Percentiles rank a stretch among this genome's conserved stretches.
These are phyloP conservation scores for Sebastes minor DNA, from an alignment of 2,797 vertebrate species.

Conservation along the genomic window DNA sequence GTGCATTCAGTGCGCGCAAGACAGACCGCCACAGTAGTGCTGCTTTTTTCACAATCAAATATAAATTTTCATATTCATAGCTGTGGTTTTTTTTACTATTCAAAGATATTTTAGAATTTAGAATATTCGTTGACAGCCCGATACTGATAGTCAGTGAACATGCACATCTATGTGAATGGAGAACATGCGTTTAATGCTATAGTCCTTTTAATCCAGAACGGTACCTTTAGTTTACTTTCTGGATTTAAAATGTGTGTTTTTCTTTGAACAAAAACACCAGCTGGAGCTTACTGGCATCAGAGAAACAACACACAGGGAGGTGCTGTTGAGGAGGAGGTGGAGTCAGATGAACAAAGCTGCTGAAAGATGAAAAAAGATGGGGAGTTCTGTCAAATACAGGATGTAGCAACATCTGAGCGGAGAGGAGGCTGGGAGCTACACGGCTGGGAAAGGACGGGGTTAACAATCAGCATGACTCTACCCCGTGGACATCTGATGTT, in stretches of 20 bases:
- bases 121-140: too few species aligned
- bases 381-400: neutral
- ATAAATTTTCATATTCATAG: too few species aligned
- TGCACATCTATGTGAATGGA: neutral
- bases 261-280: neutral
- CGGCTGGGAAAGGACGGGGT: neutral
- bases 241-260: neutral
- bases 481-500: neutral
- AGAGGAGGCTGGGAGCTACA: neutral
- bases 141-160: too few species aligned
- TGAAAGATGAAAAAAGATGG: slow-evolving; percentile 6
- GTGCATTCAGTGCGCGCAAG: too few species aligned
- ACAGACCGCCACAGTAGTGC: too few species aligned
- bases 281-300: neutral
- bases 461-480: neutral
- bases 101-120: too few species aligned
- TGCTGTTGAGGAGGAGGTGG: neutral
- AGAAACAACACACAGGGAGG: neutral
- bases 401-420: neutral
- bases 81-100: too few species aligned
- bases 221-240: neutral
- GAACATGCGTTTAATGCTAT: neutral
- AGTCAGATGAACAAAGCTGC: neutral
- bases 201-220: neutral
- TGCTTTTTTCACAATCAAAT: too few species aligned